Evolutionary conservation across 2,797 vertebrate genomes (phyloP).

Genomic region (Premnoplex brunnescens): DNA sequence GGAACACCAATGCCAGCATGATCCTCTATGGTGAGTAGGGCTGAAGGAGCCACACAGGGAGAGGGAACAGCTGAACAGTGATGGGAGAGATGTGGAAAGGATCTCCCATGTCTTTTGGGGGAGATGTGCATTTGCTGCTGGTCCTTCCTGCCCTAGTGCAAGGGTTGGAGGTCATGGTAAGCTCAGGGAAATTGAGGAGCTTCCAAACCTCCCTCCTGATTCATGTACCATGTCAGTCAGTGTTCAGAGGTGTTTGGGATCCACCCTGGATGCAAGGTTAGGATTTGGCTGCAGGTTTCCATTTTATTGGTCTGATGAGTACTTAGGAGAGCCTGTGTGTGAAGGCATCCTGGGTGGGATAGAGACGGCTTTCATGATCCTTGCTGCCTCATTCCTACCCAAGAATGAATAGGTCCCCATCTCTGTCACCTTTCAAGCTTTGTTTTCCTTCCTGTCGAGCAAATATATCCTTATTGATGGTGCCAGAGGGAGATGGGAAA

Average conservation of each 20-base stretch:
- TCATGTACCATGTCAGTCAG: fast-evolving
- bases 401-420: background rate
- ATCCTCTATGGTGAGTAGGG: conserved; percentile 89
- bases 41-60: background rate
- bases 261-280: fast-evolving
- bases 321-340: background rate
- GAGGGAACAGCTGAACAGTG: fast-evolving
- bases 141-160: fast-evolving
- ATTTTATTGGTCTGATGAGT: background rate
- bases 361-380: background rate
- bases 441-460: background rate
- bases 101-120: background rate
- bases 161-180: background rate
- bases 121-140: background rate
- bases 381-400: fast-evolving
- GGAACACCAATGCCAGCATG: conserved; percentile 96
- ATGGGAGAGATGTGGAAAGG: fast-evolving
- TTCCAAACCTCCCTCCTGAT: background rate
- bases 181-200: background rate
- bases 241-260: background rate
- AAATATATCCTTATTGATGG: background rate
- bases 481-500: background rate
- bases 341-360: background rate
- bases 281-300: background rate
- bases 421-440: background rate